Evolutionary conservation across 2,888 invertebrate species (phyloP).

Genomic region (Labia minor): DNA sequence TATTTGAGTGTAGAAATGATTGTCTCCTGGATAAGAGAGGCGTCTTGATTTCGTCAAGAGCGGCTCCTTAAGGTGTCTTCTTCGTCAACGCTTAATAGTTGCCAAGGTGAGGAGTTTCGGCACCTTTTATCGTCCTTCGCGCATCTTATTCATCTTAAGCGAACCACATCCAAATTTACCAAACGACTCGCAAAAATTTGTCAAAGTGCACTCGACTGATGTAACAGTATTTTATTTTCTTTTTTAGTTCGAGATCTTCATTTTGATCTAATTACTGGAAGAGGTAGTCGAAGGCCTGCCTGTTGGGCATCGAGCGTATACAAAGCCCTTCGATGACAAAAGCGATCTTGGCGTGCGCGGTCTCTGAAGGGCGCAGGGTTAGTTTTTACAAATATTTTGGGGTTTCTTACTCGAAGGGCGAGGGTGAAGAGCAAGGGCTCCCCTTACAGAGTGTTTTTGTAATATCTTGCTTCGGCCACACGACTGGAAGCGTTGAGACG

Average conservation of each 20-base stretch:
- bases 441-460: constrained; percentile 2
- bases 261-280: constrained; percentile 8
- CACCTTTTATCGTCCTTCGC: constrained; percentile 2
- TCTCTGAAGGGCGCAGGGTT: neutral
- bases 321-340: neutral
- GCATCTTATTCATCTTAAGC: neutral
- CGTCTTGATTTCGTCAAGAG: too few relatives aligned
- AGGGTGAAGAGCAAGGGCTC: neutral
- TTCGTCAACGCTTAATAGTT: neutral
- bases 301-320: neutral
- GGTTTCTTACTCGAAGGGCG: neutral
- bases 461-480: constrained; percentile 4
- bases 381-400: constrained; percentile 2
- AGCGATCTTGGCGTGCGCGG: neutral
- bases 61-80: neutral
- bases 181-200: neutral
- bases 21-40: too few relatives aligned
- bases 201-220: neutral
- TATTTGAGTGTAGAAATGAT: too few relatives aligned
- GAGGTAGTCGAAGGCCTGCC: neutral
- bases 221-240: neutral
- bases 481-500: constrained; percentile 4
- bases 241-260: too few relatives aligned
- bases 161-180: neutral
- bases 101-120: neutral